A percentile compares a stretch with the other conserved stretches of the same genome.
These are phyloP conservation scores for Dinothrombium tinctorium DNA, from an alignment of 1,140 invertebrate species.

Conservation along the genomic window DNA sequence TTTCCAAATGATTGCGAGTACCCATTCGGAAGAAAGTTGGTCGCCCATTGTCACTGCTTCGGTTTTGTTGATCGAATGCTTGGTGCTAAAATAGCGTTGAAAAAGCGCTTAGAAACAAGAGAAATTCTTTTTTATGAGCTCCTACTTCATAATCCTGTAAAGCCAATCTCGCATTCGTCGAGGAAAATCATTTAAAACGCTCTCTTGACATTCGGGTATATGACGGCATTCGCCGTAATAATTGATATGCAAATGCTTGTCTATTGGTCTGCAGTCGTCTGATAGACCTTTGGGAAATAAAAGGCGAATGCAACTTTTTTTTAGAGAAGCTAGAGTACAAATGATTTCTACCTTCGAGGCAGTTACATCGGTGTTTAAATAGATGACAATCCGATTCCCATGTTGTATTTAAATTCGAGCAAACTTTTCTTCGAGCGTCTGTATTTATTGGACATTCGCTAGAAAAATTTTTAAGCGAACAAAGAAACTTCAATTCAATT, in stretches of 20 bases:
- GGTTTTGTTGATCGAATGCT: no score
- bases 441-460: slow-evolving; percentile 9
- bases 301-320: background rate
- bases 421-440: slow-evolving; percentile 32
- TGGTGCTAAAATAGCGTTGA: no score
- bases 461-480: background rate
- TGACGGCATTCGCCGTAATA: slow-evolving; percentile 39
- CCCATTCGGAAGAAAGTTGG: slow-evolving; percentile 36
- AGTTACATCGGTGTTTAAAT: slow-evolving; percentile 66
- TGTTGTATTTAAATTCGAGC: slow-evolving; percentile 78
- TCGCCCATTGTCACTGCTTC: no score
- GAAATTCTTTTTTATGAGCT: no score
- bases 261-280: slow-evolving; percentile 40
- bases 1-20: slow-evolving; percentile 82
- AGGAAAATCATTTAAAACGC: slow-evolving; percentile 70
- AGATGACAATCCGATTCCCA: slow-evolving; percentile 77
- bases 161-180: slow-evolving; percentile 86
- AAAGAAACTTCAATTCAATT: background rate
- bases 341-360: slow-evolving; percentile 46
- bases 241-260: slow-evolving; percentile 70
- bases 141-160: slow-evolving; percentile 81
- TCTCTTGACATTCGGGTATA: slow-evolving; percentile 41
- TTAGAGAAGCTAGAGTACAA: background rate
- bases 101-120: no score
- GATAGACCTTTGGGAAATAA: background rate